Conservation (phyloP, 2,113 vertebrate genomes). For the Morone chrysops region DNA sequence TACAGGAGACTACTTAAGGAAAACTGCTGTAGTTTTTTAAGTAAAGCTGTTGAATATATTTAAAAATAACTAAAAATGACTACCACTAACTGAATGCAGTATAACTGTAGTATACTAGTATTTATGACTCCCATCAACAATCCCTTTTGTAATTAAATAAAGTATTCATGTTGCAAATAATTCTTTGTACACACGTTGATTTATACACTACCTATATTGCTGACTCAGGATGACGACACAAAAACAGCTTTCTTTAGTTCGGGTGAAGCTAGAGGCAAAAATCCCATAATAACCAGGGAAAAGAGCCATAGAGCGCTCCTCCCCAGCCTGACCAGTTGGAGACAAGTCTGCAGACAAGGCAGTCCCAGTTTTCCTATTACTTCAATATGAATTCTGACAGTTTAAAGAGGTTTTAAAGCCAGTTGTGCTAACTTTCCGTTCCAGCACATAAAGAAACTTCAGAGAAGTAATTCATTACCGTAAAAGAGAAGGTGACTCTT, state of each 20-base stretch:
- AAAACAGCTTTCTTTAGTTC: constrained; percentile 33
- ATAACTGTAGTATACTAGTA: background rate
- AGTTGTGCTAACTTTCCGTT: too few relatives aligned
- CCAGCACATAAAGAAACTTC: background rate
- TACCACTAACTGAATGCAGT: too few relatives aligned
- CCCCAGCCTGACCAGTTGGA: constrained; percentile 19
- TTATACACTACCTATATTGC: background rate
- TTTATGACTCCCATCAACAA: background rate
- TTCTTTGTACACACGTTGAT: background rate
- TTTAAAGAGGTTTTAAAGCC: too few relatives aligned
- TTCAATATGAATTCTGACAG: background rate
- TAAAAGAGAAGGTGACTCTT: background rate
- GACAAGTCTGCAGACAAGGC: background rate
- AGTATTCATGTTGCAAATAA: background rate
- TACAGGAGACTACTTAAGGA: too few relatives aligned
- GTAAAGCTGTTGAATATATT: too few relatives aligned
- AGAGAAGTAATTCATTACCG: background rate
- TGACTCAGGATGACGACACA: constrained; percentile 1
- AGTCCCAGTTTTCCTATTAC: background rate
- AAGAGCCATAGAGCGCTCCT: constrained; percentile 42
- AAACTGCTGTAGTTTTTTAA: too few relatives aligned
- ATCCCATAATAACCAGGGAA: constrained; percentile 55
- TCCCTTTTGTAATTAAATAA: background rate
- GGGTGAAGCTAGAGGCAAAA: constrained; percentile 41
- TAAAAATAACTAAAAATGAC: too few relatives aligned